Evolutionary conservation across 2,113 vertebrate species (phyloP).

Genomic region (Corythornis madagascariensis): DNA sequence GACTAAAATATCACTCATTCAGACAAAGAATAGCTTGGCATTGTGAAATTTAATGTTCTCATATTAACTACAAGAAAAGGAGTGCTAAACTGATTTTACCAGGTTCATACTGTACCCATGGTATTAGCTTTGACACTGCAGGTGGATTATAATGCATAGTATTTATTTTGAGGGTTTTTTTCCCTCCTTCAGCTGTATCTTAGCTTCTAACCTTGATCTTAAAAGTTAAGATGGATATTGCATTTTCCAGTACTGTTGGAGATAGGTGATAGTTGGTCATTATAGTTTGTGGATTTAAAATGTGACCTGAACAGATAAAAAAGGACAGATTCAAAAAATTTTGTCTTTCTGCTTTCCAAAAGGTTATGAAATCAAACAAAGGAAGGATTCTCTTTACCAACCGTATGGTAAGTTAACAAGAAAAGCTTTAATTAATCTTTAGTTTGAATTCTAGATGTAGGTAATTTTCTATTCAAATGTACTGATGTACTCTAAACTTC

Average conservation of each 20-base stretch:
- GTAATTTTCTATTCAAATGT: not conserved
- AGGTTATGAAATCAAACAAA: not conserved
- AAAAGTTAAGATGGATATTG: slow-evolving; percentile 72
- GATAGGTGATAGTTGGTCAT: not conserved
- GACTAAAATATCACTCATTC: not conserved
- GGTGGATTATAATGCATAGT: slow-evolving; percentile 58
- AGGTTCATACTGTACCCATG: not conserved
- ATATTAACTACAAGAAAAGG: not conserved
- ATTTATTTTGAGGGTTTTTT: slow-evolving; percentile 52
- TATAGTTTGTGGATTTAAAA: not conserved
- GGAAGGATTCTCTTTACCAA: not conserved
- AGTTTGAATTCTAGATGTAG: not conserved
- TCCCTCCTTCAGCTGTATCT: not conserved
- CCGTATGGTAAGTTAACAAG: not conserved
- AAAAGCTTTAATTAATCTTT: not conserved
- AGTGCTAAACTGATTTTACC: slow-evolving; percentile 11
- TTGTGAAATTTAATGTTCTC: not conserved
- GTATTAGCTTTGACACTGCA: slow-evolving; percentile 44
- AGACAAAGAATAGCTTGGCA: not conserved
- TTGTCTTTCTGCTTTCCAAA: not conserved
- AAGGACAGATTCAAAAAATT: not conserved
- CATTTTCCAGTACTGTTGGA: not conserved
- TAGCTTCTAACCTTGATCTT: slow-evolving; percentile 68
- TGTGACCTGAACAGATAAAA: not conserved
- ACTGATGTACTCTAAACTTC: not conserved